Conservation (phyloP, 2,888 invertebrate species). For the Trissoscelio sp. region DNA sequence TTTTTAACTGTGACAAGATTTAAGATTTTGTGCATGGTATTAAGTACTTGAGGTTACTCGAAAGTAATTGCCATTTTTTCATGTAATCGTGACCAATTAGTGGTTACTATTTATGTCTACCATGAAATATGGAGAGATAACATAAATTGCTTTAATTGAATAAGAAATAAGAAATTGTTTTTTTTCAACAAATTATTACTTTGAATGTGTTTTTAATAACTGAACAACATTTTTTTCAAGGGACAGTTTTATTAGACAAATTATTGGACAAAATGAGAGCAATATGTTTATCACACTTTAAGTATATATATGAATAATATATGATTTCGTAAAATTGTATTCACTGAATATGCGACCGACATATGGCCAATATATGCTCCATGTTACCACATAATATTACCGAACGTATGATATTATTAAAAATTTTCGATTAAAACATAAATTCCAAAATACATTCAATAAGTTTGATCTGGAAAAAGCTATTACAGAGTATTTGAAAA, state of each 20-base stretch:
- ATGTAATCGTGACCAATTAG: not conserved
- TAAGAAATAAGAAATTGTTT: too few relatives aligned
- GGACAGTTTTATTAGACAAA: too few relatives aligned
- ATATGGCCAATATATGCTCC: slow-evolving; percentile 23
- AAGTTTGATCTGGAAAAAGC: not conserved
- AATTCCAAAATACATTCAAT: slow-evolving; percentile 1
- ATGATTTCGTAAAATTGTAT: slow-evolving; percentile 20
- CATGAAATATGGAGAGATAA: too few relatives aligned
- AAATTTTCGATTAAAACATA: slow-evolving; percentile 22
- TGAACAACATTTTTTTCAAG: too few relatives aligned
- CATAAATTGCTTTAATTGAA: too few relatives aligned
- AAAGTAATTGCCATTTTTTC: not conserved
- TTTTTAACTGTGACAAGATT: slow-evolving; percentile 36
- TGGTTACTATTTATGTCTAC: not conserved
- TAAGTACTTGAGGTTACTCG: not conserved
- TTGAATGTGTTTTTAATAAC: too few relatives aligned
- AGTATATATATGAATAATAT: not conserved
- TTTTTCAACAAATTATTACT: too few relatives aligned
- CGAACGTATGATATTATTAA: slow-evolving; percentile 15
- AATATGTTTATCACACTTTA: not conserved
- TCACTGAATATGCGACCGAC: slow-evolving; percentile 2
- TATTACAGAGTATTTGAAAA: slow-evolving; percentile 1
- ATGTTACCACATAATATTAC: slow-evolving; percentile 23
- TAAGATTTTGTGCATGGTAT: slow-evolving; percentile 22
- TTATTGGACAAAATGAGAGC: not conserved